These are phyloP conservation scores for Girardinus metallicus DNA, from an alignment of 2,797 vertebrate species.

Conservation along the genomic window DNA sequence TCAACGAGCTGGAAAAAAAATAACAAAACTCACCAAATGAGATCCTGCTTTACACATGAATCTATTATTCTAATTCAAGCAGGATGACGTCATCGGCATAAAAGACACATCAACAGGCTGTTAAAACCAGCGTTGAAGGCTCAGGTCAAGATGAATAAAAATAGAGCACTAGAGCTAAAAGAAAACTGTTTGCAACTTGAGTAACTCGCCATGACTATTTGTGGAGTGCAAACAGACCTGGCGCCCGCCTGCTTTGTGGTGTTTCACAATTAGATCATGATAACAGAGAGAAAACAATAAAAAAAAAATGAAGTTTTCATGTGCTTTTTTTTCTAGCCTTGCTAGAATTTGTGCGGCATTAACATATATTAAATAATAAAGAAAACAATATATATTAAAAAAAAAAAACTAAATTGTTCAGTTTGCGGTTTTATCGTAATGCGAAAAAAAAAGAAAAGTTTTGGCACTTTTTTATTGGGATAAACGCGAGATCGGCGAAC, in stretches of 20 bases:
- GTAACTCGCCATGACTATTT: not conserved
- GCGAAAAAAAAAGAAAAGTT: not conserved
- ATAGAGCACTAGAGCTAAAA: conserved; percentile 41
- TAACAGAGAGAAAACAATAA: not conserved
- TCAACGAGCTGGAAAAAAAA: not conserved
- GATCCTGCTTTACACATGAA: not conserved
- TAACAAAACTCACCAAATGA: not conserved
- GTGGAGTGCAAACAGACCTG: not conserved
- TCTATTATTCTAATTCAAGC: not conserved
- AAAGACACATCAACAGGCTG: not conserved
- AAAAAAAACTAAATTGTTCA: not conserved
- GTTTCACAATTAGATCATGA: not conserved
- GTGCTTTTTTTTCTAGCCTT: too few species aligned
- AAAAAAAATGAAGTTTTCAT: too few species aligned
- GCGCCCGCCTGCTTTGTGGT: not conserved
- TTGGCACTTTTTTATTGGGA: not conserved
- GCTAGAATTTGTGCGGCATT: not conserved
- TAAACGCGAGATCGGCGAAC: not conserved
- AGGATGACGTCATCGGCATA: not conserved
- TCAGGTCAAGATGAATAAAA: conserved; percentile 21
- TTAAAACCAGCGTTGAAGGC: not conserved
- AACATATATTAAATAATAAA: too few species aligned
- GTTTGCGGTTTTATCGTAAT: not conserved
- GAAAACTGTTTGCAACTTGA: conserved; percentile 29
- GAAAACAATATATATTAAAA: not conserved